Evolutionary conservation across 2,888 invertebrate species (phyloP), one percentile per base, ranked within the genome.

Genomic region (Lomographa bimaculata): DNA sequence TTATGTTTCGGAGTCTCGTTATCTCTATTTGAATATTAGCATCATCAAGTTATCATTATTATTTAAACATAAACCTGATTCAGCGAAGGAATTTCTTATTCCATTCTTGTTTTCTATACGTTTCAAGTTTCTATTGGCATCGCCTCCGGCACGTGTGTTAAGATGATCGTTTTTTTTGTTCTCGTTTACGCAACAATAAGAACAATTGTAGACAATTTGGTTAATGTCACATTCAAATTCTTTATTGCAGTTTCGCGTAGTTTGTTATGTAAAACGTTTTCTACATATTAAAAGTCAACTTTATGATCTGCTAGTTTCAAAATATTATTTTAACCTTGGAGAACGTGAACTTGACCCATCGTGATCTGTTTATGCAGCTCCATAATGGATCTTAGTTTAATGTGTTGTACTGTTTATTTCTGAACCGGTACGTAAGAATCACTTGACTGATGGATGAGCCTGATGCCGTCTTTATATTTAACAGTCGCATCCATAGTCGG

Each of bases 311-410:
- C n/a, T n/a, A n/a, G n/a, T n/a, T n/a, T n/a, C n/a, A n/a, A n/a
- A n/a, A n/a, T n/a, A n/a, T n/a, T n/a, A n/a, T n/a, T 47, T 45
- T 54, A 62, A 60, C 69, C 63, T 63, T 58, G 64, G 33, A 39
- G 55, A 60, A 65, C 62, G 57, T 48, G 63, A 60, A 68, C 71
- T 71, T 74, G 71, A 77, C 69, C 69, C 56, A 54, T 23, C 50
- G 40, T 48, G 56, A 50, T 46, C 46, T 26, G 42, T 44, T 48
- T 34, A 41, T 41, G 8, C 34, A 41, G 27, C 47, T 32, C 35
- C 25, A 42, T 53, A 47, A 55, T 58, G 54, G 40, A 47, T 40
- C 43, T 49, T 51, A 21, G 12, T 14, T 34, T 34, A 24, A 29
- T 40, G 28, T 40, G 18, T 1, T 21, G 12, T 39, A 27, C 23